These are phyloP conservation scores for Suricata suricatta DNA, from an alignment of 2,113 vertebrate species.

Conservation along the genomic window DNA sequence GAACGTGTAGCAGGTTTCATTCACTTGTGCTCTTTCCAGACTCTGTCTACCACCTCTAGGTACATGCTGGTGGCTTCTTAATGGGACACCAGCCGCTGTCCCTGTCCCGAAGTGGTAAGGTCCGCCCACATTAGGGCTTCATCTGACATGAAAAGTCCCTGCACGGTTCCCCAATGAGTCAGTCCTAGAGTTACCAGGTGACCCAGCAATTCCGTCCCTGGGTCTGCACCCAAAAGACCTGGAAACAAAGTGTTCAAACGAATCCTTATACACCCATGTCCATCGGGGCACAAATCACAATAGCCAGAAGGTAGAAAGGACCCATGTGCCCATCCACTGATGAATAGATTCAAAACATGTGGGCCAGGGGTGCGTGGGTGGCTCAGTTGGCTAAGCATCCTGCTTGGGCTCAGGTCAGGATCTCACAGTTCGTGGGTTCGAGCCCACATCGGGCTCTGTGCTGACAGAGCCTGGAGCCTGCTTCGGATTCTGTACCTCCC, in stretches of 20 bases:
- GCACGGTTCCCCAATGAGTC: neutral
- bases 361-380: no score
- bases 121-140: neutral
- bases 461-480: no score
- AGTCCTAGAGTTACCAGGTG: neutral
- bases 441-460: no score
- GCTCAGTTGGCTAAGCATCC: no score
- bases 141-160: neutral
- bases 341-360: neutral
- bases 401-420: no score
- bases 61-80: neutral
- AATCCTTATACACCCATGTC: rapidly evolving
- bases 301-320: neutral
- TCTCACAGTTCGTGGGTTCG: no score
- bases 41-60: neutral
- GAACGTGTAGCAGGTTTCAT: neutral
- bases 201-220: neutral
- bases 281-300: neutral
- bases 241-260: neutral
- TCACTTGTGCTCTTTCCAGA: neutral
- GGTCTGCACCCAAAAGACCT: neutral
- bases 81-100: rapidly evolving
- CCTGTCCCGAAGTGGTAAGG: neutral
- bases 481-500: no score
- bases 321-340: neutral